Evolutionary conservation across 2,113 vertebrate species (phyloP).

Genomic region (Protobothrops flavoviridis): DNA sequence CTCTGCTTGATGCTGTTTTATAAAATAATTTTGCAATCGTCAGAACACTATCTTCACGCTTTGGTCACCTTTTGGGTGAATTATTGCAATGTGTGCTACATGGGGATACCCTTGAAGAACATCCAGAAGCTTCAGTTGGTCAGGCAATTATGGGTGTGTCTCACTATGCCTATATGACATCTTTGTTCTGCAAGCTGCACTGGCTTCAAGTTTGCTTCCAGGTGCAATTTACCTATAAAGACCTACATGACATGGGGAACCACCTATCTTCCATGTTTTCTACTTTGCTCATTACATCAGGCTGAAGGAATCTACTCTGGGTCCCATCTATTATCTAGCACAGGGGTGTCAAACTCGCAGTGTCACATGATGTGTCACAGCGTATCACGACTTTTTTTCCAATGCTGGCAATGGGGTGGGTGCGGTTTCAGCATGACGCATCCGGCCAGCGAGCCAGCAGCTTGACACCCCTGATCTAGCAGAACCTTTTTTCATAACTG

Average conservation of each 20-base stretch:
- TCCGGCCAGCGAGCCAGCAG: no score
- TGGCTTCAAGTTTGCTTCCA: not conserved
- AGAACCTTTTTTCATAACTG: not conserved
- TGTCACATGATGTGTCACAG: no score
- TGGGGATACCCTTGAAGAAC: not conserved
- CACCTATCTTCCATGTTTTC: not conserved
- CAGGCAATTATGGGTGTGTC: not conserved
- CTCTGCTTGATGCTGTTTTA: not conserved
- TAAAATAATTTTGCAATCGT: not conserved
- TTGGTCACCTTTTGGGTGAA: not conserved
- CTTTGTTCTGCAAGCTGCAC: not conserved
- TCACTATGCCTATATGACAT: not conserved
- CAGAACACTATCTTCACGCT: not conserved
- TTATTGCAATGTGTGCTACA: not conserved
- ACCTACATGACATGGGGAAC: not conserved
- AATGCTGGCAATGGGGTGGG: no score
- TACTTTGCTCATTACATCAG: not conserved
- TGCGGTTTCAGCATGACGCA: no score
- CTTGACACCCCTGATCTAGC: not conserved
- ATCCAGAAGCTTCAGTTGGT: not conserved
- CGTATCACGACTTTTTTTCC: no score
- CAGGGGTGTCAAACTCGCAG: no score
- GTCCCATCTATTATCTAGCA: not conserved
- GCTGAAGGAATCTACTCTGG: not conserved
- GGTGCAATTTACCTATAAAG: not conserved